Percentiles rank a stretch among this genome's conserved stretches.
These are phyloP conservation scores for Oreortyx pictus DNA, from an alignment of 2,797 vertebrate species.

Conservation along the genomic window DNA sequence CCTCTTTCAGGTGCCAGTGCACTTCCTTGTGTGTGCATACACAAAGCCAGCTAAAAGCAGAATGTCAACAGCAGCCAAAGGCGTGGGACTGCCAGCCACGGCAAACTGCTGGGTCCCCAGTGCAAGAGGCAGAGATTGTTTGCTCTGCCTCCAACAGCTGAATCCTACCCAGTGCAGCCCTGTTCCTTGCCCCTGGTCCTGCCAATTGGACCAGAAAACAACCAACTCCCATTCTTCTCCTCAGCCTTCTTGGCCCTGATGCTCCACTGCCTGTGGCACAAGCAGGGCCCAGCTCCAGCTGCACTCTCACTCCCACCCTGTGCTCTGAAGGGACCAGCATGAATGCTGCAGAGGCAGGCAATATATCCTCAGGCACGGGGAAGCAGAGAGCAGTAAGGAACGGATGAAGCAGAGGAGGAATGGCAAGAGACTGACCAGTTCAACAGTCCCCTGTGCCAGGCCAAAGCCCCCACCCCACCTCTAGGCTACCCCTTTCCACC, in stretches of 20 bases:
- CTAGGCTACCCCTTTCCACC: neutral
- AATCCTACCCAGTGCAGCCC: neutral
- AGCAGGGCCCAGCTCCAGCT: neutral
- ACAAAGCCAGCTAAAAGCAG: neutral
- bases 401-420: neutral
- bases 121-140: neutral
- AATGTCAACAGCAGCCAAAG: neutral
- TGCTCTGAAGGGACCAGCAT: neutral
- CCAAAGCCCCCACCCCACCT: neutral
- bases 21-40: neutral
- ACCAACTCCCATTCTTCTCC: neutral
- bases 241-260: neutral
- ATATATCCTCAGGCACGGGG: neutral
- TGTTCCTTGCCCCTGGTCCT: neutral
- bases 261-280: neutral
- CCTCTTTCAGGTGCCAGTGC: neutral
- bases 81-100: accelerated
- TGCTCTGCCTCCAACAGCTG: neutral
- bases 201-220: neutral
- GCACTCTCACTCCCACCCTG: neutral
- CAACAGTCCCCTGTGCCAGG: neutral
- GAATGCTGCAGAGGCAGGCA: neutral
- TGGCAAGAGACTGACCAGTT: neutral
- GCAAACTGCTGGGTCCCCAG: neutral
- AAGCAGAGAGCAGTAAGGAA: neutral